These are phyloP conservation scores for Lontra canadensis DNA, from an alignment of 2,113 vertebrate species.

Conservation along the genomic window DNA sequence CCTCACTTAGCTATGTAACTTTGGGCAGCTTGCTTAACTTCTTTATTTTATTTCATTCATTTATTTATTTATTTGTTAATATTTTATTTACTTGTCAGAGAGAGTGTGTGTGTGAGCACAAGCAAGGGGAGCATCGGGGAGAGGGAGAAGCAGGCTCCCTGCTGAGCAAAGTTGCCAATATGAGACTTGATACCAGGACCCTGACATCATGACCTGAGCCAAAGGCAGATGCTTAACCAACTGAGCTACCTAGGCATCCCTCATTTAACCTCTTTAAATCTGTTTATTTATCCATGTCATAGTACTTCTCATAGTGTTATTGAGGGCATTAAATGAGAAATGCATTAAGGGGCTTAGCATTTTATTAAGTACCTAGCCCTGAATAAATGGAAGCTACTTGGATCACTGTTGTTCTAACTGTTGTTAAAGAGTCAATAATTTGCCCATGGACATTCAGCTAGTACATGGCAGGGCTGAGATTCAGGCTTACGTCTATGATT, in stretches of 20 bases:
- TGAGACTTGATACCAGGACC: too few species aligned
- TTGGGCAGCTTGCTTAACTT: neutral
- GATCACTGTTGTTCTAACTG: neutral
- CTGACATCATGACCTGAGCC: too few species aligned
- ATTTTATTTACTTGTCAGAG: neutral
- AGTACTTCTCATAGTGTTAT: neutral
- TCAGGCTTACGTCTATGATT: neutral
- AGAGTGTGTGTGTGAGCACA: too few species aligned
- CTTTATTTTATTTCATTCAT: neutral
- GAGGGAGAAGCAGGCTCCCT: too few species aligned
- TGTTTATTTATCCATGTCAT: neutral
- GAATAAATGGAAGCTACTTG: neutral
- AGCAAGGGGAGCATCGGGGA: too few species aligned
- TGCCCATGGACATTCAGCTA: neutral
- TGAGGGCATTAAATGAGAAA: constrained; percentile 12
- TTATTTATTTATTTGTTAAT: neutral
- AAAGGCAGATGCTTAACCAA: too few species aligned
- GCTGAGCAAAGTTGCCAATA: too few species aligned
- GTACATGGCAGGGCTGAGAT: neutral
- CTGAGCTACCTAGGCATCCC: too few species aligned
- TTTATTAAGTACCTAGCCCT: neutral
- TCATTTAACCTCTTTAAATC: neutral
- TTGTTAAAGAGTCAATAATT: neutral
- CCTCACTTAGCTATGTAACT: neutral
- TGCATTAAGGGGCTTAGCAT: neutral